These are phyloP conservation scores for Brachyistius frenatus DNA, from an alignment of 2,113 vertebrate species.

Conservation along the genomic window DNA sequence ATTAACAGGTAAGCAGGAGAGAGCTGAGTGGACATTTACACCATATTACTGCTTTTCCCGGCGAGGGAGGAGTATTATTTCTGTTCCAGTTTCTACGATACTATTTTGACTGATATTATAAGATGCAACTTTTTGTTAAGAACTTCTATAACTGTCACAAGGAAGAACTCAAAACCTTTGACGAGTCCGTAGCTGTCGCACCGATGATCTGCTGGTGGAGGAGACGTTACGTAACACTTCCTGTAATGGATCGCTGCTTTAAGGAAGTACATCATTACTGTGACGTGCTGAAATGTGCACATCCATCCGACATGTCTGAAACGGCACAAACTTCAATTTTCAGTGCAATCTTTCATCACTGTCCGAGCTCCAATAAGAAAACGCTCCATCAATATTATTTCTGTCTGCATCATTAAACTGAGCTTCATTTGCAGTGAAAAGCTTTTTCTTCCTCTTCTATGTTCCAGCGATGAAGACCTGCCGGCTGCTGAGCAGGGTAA, in stretches of 20 bases:
- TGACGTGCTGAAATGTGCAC: constrained; percentile 1
- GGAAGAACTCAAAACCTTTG: no score
- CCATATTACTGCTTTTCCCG: constrained; percentile 22
- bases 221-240: neutral
- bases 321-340: constrained; percentile 5
- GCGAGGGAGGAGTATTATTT: constrained; percentile 13
- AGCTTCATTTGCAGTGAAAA: constrained; percentile 39
- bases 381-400: constrained; percentile 22
- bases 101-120: constrained; percentile 38
- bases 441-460: constrained; percentile 25
- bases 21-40: neutral
- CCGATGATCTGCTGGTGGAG: constrained; percentile 8
- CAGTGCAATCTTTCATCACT: constrained; percentile 24
- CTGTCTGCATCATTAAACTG: constrained; percentile 31
- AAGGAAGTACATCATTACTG: neutral
- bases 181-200: neutral
- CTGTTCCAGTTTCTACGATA: constrained; percentile 37
- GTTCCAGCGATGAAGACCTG: constrained; percentile 11
- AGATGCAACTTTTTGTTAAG: constrained; percentile 17
- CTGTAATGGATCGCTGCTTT: constrained; percentile 10
- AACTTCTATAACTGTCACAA: neutral
- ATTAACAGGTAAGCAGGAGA: constrained; percentile 37
- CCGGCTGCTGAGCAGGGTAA: constrained; percentile 33
- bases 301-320: neutral
- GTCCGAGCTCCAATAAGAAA: constrained; percentile 19